phyloP scores from a whole-genome alignment of 2,113 vertebrate species.

The Eleginops maclovinus region DNA sequence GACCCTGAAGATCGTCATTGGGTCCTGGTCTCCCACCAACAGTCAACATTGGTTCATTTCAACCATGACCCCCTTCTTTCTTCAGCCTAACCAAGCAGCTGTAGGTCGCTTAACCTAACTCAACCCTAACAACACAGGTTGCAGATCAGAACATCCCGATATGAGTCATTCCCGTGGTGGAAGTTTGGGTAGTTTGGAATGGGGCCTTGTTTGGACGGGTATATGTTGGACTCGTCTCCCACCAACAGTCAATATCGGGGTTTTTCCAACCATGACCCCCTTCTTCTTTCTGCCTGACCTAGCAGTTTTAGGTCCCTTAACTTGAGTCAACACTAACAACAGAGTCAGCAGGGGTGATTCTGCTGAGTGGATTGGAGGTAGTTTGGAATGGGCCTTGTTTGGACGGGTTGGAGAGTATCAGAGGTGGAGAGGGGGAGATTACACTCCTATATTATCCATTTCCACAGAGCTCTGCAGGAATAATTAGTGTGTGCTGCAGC shows the following conservation, averaged over 20 bases:
- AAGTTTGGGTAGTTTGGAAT: neutral
- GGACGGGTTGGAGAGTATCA: neutral
- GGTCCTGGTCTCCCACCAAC: neutral
- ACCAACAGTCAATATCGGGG: neutral
- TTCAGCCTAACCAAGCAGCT: neutral
- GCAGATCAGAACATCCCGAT: neutral
- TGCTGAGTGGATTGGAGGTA: too few relatives aligned
- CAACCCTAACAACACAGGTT: neutral
- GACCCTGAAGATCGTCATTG: neutral
- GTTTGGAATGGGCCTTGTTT: neutral
- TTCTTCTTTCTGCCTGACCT: neutral
- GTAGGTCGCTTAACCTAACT: neutral
- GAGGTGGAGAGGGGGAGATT: neutral
- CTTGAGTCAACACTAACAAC: neutral
- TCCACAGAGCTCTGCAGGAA: conserved; percentile 28
- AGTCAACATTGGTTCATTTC: neutral
- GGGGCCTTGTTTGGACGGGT: too few relatives aligned
- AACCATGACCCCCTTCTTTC: neutral
- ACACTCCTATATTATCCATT: neutral
- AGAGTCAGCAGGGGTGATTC: neutral
- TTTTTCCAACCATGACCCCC: neutral
- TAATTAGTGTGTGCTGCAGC: conserved; percentile 21
- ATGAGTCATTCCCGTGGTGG: neutral
- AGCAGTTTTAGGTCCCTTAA: neutral
- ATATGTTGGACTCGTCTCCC: neutral